Base-by-base conservation (phyloP, 2,888 invertebrate genomes). In the Villa cingulata region DNA sequence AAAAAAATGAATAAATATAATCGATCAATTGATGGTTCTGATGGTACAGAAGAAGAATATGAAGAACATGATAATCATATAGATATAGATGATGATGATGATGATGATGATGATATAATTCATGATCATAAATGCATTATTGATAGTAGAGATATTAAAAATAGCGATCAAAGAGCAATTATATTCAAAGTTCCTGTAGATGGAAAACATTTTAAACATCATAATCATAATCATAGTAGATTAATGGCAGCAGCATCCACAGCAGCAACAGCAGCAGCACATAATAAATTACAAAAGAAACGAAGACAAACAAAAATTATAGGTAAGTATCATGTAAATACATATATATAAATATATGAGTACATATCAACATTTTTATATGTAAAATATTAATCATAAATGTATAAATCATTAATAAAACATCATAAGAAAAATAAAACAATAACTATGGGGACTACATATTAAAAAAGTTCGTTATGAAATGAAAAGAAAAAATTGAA, bases 271-370 rank as follows among this genome's bases (percentile, higher is more conserved):
- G 16, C 37, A 37, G 16, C 37, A 37, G 37, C 37, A n/a, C 9
- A 5, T 37, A n/a, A 37, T 37, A 4, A 7, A 32, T 32, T 32
- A 32, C 9, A 14, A 32, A 32, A 12, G 29, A 32, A 32, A 32
- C 9, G 62, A 48, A 61, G 68, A 48, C 68, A 68, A 52, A 65
- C 59, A 5, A 68, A 68, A 63, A 68, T 68, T 56, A 68, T 68
- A 64, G 68, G 68, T 68, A 59, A 61, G 61, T 57, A 46, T 29
- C 7, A 45, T 27, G 23, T 27, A 27, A n/a, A n/a, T n/a, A n/a
- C n/a, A n/a, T n/a, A n/a, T n/a, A n/a, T n/a, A n/a, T n/a, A n/a
- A n/a, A n/a, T n/a, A n/a, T n/a, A n/a, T n/a, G n/a, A n/a, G n/a
- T n/a, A n/a, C n/a, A n/a, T n/a, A n/a, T n/a, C n/a, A n/a, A n/a